Evolutionary conservation across 2,113 vertebrate genomes (phyloP), one percentile per base, ranked within the genome.

Genomic region (Abramis brama): DNA sequence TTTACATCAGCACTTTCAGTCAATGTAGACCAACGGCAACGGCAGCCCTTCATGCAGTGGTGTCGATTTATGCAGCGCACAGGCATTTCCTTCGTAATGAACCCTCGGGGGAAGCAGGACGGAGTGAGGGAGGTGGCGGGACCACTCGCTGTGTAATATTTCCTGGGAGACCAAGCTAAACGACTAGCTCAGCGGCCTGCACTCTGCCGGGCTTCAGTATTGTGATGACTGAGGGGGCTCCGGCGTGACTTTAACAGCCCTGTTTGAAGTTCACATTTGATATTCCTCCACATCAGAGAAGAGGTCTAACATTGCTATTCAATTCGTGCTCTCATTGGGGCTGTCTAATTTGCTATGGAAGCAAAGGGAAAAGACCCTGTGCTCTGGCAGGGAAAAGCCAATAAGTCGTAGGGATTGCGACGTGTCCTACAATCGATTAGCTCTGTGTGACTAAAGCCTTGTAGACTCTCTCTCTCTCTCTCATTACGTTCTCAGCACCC

Each of bases 81-180:
- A 45, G 78, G 70, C 79, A 68, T 87, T 88, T 89, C 81, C 78
- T 86, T 68, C 12, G 66, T 87, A 87, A 89, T 85, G 85, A 87
- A 86, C 78, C 78, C 85, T 68, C 82, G 9, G 52, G 88, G 82
- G 81, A 84, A 5, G 33, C 45, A 21, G 12, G 52, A 47, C 25
- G 55, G 25, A 79, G 84, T 5, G 52, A 78, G 73, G 62, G 64
- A 59, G 57, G 73, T 71, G 77, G 77, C 27, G 17, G 82, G 82
- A 60, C 39, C 47, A 39, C 70, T 86, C 73, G 85, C 47, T 62
- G 43, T 57, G 85, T 83, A 86, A 70, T 76, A n/a, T 86, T 84
- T 88, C 85, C 87, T 60, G 70, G 30, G 68, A 79, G 85, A 78
- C 21, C 15, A 17, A 76, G 80, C 60, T 86, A 77, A 89, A 85